Percentiles rank a stretch among this genome's conserved stretches.
Conservation (phyloP, 2,888 invertebrate species). For the Leptinotarsa rubiginosa region DNA sequence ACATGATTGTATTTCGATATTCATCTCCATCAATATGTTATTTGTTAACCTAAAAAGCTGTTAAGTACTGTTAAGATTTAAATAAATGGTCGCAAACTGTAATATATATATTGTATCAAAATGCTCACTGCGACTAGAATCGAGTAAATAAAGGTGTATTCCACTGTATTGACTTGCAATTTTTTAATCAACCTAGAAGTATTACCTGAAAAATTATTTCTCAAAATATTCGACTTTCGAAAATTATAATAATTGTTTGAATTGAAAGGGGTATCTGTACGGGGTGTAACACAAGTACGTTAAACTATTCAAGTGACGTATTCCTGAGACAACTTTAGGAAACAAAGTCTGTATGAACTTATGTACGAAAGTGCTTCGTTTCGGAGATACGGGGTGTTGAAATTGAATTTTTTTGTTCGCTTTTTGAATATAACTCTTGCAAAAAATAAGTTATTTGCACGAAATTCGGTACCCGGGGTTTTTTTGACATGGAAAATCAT, state of each 20-base stretch:
- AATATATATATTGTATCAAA: slow-evolving; percentile 67
- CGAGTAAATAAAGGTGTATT: slow-evolving; percentile 65
- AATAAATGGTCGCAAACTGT: slow-evolving; percentile 65
- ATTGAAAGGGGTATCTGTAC: no score
- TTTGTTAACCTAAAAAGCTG: slow-evolving; percentile 68
- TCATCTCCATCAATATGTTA: slow-evolving; percentile 68
- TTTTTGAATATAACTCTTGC: no score
- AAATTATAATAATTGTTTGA: neutral
- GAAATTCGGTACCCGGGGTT: no score
- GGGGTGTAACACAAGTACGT: no score
- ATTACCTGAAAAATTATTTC: neutral
- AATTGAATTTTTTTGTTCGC: no score
- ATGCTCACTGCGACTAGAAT: slow-evolving; percentile 66
- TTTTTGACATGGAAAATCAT: no score
- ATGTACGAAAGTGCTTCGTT: no score
- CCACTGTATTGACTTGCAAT: slow-evolving; percentile 54
- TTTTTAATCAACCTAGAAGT: neutral
- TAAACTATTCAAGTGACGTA: no score
- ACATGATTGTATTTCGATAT: slow-evolving; percentile 64
- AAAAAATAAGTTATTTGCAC: no score
- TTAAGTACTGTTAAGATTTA: slow-evolving; percentile 68
- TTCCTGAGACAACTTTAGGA: no score
- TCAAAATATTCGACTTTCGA: neutral
- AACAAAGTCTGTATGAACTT: no score
- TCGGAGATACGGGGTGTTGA: no score